Percentiles rank a stretch among this genome's conserved stretches.
phyloP scores from a whole-genome alignment of 1,140 invertebrate genomes.

The Listronotus oregonensis region DNA sequence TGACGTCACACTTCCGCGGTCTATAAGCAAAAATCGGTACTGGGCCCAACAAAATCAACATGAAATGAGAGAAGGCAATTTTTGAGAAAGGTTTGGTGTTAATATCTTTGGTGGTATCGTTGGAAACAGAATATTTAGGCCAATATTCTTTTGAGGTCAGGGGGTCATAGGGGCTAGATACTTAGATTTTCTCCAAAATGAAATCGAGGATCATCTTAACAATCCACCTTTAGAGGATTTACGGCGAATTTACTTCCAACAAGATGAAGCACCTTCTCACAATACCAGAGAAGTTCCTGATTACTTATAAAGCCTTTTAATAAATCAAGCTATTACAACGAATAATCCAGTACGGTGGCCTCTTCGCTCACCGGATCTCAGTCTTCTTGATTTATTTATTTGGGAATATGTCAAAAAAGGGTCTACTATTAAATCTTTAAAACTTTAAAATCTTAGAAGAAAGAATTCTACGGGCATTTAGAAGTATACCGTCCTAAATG shows the following conservation, averaged over 20 bases:
- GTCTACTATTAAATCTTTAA: neutral
- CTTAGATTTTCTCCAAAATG: neutral
- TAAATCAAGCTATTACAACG: constrained; percentile 10
- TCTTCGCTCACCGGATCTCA: constrained; percentile 48
- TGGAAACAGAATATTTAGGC: too few relatives aligned
- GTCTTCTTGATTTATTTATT: constrained; percentile 50
- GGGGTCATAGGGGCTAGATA: too few relatives aligned
- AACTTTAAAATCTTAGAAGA: neutral
- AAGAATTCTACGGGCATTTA: constrained; percentile 2
- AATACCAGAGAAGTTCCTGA: constrained; percentile 7
- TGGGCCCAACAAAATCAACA: too few relatives aligned
- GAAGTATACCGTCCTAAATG: neutral
- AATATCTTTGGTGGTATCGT: too few relatives aligned
- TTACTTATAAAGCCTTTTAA: constrained; percentile 7
- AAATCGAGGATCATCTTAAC: constrained; percentile 3
- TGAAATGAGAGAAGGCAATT: too few relatives aligned
- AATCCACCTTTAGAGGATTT: neutral
- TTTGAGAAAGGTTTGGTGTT: too few relatives aligned
- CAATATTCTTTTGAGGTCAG: too few relatives aligned
- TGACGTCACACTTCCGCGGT: too few relatives aligned
- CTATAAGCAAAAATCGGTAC: too few relatives aligned
- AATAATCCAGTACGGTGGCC: constrained; percentile 34
- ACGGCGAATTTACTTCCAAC: neutral
- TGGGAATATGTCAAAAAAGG: constrained; percentile 44
- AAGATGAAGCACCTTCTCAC: neutral